Evolutionary conservation across 2,113 vertebrate genomes (phyloP).

Genomic region (Malurus elegans): DNA sequence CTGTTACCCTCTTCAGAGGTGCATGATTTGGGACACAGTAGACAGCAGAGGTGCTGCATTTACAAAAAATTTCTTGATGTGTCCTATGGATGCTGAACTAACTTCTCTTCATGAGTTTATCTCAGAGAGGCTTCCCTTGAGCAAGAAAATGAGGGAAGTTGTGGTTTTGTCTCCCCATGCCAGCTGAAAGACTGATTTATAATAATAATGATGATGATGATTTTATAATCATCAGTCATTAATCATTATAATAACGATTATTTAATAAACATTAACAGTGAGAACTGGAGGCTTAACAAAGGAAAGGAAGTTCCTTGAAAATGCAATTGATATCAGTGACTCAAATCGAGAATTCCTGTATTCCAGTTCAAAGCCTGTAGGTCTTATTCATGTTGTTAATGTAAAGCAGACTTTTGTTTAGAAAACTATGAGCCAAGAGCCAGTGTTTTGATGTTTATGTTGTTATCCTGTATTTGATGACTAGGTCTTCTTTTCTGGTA

Average conservation of each 20-base stretch:
- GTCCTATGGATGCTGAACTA: rapidly evolving
- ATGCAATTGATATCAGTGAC: not conserved
- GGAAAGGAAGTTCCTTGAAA: not conserved
- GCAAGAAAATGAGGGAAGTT: not conserved
- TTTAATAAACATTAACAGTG: not conserved
- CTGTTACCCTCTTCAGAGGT: not conserved
- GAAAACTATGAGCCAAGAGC: not conserved
- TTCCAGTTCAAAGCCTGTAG: not conserved
- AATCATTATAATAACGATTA: not conserved
- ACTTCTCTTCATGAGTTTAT: not conserved
- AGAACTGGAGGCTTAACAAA: not conserved
- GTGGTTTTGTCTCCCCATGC: not conserved
- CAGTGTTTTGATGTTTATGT: not conserved
- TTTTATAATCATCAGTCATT: not conserved
- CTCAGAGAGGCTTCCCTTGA: not conserved
- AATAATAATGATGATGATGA: not conserved
- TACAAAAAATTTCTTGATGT: not conserved
- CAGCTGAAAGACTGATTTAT: not conserved
- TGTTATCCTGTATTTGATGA: not conserved
- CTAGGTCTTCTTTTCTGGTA: not conserved
- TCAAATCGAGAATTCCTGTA: not conserved
- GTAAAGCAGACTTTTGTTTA: not conserved
- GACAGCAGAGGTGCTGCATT: not conserved
- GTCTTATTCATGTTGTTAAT: not conserved
- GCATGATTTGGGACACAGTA: not conserved